Base-by-base conservation (phyloP, 2,888 invertebrate species). In the Pseudococcus longispinus region DNA sequence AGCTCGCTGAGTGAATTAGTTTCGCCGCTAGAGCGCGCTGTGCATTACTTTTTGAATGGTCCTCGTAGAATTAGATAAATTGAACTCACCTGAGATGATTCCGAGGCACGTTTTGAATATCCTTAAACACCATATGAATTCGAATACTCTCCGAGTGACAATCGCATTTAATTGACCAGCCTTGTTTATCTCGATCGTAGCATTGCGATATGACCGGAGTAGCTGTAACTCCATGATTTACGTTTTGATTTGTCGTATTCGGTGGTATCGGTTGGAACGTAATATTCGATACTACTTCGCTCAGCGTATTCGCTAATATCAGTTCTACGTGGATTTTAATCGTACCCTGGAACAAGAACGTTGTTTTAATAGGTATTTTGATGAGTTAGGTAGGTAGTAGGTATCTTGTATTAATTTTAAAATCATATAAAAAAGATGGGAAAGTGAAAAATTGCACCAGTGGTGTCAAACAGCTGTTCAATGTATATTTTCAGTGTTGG, bases 181-280 rank as follows among this genome's bases (percentile, higher is more conserved):
- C 95, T 89, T 94, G 94, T 90, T 95, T 95, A 91, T 96, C 96
- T 13, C 95, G 92, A 90, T 96, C 96, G 91, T 95, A 95, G 90
- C 95, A 95, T 15, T 93, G 93, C 42, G 92, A 91, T 6, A 92
- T 92, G 42, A 93, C 92, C 0, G 93, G 93, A 0, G 93, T 92
- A 0, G 93, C 92, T 92, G 88, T 88, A 90, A 89, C 91, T 90
- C 88, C 88, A 82, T 88, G 88, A 44, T 83, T 87, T 6, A 83
- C 20, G 44, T 44, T 87, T 42, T 85, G 87, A n/a, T 86, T 88
- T 8, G 51, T 85, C 2, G 85, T 85, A 80, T 37, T 87, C 55
- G 80, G 42, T 46, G 84, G 85, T 42, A 80, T 42, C n/a, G 74
- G 82, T 80, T 87, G 87, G 29, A 85, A 74, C 20, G 88, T 88